Evolutionary conservation across 2,113 vertebrate species (phyloP).

Genomic region (Noctilio leporinus): DNA sequence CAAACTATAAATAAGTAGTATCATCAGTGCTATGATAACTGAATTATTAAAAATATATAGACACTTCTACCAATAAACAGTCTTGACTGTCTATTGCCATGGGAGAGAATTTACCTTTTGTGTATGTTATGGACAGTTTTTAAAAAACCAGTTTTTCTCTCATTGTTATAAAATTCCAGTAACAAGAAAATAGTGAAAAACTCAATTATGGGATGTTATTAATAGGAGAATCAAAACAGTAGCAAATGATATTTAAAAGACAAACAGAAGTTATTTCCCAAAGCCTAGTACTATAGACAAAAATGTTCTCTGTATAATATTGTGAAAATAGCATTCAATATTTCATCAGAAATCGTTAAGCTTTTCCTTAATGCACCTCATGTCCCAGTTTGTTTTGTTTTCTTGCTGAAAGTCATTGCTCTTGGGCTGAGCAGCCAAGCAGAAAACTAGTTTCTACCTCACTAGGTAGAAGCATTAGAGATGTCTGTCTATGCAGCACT

Average conservation of each 20-base stretch:
- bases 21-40: neutral
- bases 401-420: conserved; percentile 66
- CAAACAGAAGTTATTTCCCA: neutral
- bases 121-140: neutral
- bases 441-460: conserved; percentile 78
- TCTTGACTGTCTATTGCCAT: neutral
- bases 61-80: neutral
- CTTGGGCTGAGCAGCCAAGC: conserved; percentile 69
- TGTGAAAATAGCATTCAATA: neutral
- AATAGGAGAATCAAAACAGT: neutral
- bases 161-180: neutral
- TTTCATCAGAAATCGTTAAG: neutral
- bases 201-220: neutral
- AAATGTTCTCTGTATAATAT: neutral
- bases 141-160: neutral
- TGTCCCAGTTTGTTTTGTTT: conserved; percentile 52
- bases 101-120: neutral
- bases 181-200: neutral
- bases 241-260: neutral
- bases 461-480: conserved; percentile 57
- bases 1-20: neutral
- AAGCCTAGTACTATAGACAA: neutral
- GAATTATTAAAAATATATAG: neutral
- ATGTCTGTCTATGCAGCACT: conserved; percentile 42
- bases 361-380: conserved; percentile 53